Evolutionary conservation across 1,140 invertebrate genomes (phyloP).

Genomic region (Aphidius ervi): DNA sequence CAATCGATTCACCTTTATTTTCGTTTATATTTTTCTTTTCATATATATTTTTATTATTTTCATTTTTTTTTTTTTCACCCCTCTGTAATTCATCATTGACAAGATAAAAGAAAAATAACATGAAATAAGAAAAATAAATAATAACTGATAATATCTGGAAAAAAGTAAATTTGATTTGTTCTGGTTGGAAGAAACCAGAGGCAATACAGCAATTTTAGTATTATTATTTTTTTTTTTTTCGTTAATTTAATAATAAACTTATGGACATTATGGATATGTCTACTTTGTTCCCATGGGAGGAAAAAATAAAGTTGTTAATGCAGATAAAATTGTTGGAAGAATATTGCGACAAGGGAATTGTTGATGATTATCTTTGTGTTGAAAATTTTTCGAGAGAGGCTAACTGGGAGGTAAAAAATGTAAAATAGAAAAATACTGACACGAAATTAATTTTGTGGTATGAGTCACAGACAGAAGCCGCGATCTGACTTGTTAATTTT

Average conservation of each 20-base stretch:
- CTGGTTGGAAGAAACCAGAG: too few relatives aligned
- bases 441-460: neutral
- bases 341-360: constrained; percentile 4
- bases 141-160: too few relatives aligned
- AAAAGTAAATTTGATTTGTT: too few relatives aligned
- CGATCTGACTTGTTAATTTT: constrained; percentile 54
- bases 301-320: neutral
- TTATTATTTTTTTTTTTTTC: constrained; percentile 40
- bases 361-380: too few relatives aligned
- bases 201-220: constrained; percentile 41
- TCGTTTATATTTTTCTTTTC: neutral
- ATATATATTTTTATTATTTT: neutral
- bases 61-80: neutral
- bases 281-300: neutral
- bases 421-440: constrained; percentile 10
- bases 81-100: too few relatives aligned
- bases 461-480: constrained; percentile 26
- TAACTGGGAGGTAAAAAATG: neutral
- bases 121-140: too few relatives aligned
- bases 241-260: constrained; percentile 44
- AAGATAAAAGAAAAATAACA: too few relatives aligned
- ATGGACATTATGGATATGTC: constrained; percentile 13
- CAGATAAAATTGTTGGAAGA: neutral
- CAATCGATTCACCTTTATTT: neutral
- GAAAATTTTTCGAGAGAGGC: too few relatives aligned